These are phyloP conservation scores for Varanus komodoensis DNA, from an alignment of 2,113 vertebrate species.

Conservation along the genomic window DNA sequence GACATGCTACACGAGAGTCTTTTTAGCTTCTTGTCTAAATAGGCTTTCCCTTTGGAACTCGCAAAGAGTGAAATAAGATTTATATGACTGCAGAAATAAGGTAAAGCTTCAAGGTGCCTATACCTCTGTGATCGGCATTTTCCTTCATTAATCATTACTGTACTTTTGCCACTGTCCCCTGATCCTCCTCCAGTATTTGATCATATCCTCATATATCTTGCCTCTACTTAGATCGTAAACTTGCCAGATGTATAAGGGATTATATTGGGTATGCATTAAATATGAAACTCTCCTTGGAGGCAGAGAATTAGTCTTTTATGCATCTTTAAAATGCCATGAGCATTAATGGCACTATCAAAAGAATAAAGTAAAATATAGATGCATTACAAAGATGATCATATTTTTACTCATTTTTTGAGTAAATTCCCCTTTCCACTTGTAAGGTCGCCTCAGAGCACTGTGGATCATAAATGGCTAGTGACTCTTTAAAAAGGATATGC, in stretches of 20 bases:
- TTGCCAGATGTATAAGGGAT: slow-evolving; percentile 11
- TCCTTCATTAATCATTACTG: neutral
- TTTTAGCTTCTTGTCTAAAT: neutral
- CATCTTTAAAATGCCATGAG: slow-evolving; percentile 14
- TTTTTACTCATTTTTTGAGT: neutral
- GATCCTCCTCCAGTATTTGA: slow-evolving; percentile 14
- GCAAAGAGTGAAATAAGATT: slow-evolving; percentile 16
- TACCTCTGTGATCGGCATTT: neutral
- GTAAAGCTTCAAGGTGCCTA: neutral
- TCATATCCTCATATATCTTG: accelerated
- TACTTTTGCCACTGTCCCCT: slow-evolving; percentile 9
- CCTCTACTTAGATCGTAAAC: slow-evolving; percentile 39
- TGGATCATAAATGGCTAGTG: slow-evolving; percentile 7
- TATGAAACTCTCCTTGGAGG: slow-evolving; percentile 28
- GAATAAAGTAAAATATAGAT: slow-evolving; percentile 21
- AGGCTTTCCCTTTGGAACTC: slow-evolving; percentile 3
- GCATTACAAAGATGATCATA: neutral
- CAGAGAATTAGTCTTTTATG: slow-evolving; percentile 10
- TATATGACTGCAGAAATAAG: neutral
- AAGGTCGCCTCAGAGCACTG: neutral
- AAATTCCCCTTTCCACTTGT: neutral
- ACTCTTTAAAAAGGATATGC: neutral
- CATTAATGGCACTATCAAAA: neutral
- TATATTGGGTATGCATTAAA: neutral
- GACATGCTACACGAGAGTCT: neutral